These are phyloP conservation scores for Amphilophus citrinellus DNA, from an alignment of 2,113 vertebrate species.

Conservation along the genomic window DNA sequence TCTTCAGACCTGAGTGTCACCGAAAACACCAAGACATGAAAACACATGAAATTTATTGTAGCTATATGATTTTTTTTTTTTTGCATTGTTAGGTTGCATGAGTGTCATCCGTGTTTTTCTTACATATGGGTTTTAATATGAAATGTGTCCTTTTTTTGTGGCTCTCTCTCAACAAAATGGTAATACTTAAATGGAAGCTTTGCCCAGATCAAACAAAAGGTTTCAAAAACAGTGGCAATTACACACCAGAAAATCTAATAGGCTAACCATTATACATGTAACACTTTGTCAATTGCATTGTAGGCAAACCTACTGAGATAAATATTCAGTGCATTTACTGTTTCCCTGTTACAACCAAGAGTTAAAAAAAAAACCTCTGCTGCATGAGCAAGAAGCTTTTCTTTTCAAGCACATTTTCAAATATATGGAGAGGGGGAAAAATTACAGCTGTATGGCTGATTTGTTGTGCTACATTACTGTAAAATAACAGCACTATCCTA, in stretches of 20 bases:
- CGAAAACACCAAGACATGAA: constrained; percentile 77
- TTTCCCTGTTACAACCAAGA: constrained; percentile 66
- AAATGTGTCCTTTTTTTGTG: constrained; percentile 35
- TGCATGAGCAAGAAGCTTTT: constrained; percentile 59
- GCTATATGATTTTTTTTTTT: constrained; percentile 49
- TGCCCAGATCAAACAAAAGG: constrained; percentile 42
- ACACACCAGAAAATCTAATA: constrained; percentile 43
- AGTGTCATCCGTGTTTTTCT: constrained; percentile 56
- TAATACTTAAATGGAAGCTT: constrained; percentile 57
- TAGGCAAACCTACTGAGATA: constrained; percentile 60
- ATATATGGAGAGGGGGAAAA: constrained; percentile 37
- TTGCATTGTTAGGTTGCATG: constrained; percentile 79
- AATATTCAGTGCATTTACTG: constrained; percentile 75
- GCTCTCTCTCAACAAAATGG: constrained; percentile 41
- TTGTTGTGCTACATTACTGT: constrained; percentile 62
- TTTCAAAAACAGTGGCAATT: constrained; percentile 27
- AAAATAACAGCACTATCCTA: constrained; percentile 54
- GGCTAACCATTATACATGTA: constrained; percentile 51
- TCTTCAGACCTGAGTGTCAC: constrained; percentile 84
- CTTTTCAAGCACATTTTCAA: constrained; percentile 47
- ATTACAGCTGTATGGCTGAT: constrained; percentile 52
- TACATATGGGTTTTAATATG: constrained; percentile 36
- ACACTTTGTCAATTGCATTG: constrained; percentile 65
- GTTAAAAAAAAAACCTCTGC: constrained; percentile 51
- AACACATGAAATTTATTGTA: constrained; percentile 60